phyloP scores from a whole-genome alignment of 2,888 invertebrate species.

The Spodoptera littoralis region DNA sequence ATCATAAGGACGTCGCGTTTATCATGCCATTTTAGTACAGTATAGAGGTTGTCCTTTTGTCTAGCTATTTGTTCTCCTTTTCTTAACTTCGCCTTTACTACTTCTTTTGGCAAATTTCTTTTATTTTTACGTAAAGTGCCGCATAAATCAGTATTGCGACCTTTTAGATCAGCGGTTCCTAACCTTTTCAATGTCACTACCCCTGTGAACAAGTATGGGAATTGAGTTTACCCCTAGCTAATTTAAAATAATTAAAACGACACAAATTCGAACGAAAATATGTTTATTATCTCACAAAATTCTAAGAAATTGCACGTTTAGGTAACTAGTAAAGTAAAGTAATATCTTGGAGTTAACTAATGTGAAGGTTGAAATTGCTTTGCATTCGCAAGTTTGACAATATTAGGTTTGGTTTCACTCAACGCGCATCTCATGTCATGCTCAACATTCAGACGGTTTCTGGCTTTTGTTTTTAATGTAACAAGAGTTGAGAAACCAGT shows the following conservation, averaged over 20 bases:
- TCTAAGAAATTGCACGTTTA: no score
- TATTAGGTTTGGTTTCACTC: no score
- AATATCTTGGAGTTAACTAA: no score
- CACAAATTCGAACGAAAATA: no score
- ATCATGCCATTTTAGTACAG: constrained; percentile 51
- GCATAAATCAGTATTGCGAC: constrained; percentile 42
- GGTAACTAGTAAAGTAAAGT: no score
- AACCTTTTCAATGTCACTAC: neutral
- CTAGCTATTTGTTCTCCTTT: constrained; percentile 35
- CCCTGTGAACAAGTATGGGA: neutral
- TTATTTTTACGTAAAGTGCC: constrained; percentile 48
- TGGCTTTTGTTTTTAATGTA: no score
- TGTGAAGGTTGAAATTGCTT: no score
- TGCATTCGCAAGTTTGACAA: no score
- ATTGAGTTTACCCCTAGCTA: constrained; percentile 8
- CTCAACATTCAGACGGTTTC: no score
- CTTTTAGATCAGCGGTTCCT: constrained; percentile 3
- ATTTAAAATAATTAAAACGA: constrained; percentile 10
- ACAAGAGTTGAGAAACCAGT: no score
- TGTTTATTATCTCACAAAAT: no score
- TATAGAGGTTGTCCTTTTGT: constrained; percentile 43
- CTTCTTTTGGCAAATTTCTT: constrained; percentile 40
- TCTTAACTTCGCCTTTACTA: constrained; percentile 27
- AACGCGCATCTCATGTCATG: no score
- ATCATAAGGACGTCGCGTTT: constrained; percentile 48